Evolutionary conservation across 2,113 vertebrate species (phyloP).

Genomic region (Candoia aspera): DNA sequence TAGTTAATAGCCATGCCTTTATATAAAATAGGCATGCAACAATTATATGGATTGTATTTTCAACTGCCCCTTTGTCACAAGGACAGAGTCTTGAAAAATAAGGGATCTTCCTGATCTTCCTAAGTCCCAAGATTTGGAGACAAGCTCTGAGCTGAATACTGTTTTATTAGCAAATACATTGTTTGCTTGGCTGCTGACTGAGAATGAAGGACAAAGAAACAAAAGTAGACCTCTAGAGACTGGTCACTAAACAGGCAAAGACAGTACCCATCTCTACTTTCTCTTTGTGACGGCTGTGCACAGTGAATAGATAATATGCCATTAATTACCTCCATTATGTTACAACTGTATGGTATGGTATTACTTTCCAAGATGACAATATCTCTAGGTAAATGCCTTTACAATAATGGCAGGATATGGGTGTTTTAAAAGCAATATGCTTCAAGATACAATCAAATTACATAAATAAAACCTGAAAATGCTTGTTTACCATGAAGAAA

Average conservation of each 20-base stretch:
- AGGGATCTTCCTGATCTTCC: background rate
- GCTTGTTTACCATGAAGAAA: conserved; percentile 16
- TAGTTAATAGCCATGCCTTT: too few relatives aligned
- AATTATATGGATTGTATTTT: too few relatives aligned
- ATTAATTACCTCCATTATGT: conserved; percentile 31
- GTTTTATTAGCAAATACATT: background rate
- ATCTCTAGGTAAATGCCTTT: conserved; percentile 22
- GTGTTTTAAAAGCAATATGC: conserved; percentile 1
- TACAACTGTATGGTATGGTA: background rate
- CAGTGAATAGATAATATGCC: background rate
- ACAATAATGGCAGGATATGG: background rate
- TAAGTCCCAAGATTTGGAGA: background rate
- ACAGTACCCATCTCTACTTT: too few relatives aligned
- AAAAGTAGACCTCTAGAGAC: background rate
- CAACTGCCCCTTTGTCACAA: too few relatives aligned
- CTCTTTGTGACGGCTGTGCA: background rate
- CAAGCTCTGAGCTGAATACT: background rate
- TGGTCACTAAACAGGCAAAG: background rate
- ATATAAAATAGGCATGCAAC: too few relatives aligned
- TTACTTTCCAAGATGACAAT: conserved; percentile 35
- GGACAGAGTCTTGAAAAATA: too few relatives aligned
- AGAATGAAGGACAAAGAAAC: background rate
- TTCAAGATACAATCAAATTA: background rate
- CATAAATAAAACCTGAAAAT: background rate
- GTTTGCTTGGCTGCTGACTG: background rate